Base-by-base conservation (phyloP, 2,113 vertebrate species). In the Eulemur rufifrons region DNA sequence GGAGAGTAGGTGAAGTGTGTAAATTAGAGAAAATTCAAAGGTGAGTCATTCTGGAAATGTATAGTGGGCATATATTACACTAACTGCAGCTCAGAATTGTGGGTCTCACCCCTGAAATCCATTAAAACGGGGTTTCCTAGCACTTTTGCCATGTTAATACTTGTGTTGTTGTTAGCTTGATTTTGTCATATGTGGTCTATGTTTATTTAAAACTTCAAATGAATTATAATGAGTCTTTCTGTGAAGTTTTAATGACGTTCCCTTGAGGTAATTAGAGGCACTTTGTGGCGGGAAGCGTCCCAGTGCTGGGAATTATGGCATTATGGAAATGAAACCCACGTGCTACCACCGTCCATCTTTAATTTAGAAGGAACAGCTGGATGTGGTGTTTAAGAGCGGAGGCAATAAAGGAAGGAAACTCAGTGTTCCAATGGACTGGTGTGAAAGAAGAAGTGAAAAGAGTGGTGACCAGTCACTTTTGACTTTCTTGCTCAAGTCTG, bases 1-100 rank as follows among this genome's bases (percentile, higher is more conserved):
- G 89, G 94, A 96, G 95, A 97, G 97, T 93, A 97, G 95, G 82
- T 93, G 94, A 97, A 98, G 97, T 96, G 92, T 97, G 96, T 97
- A 96, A 98, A 69, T 87, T 96, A 95, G 81, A 97, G 95, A 95
- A 94, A 92, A 98, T 86, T 86, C 97, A 54, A 86, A 97, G 97
- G 97, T 93, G 91, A 96, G 94, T 97, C 91, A 91, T 97, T 98
- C 97, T 97, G 96, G 91, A 96, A 96, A 86, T 78, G 54, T 98
- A 93, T 85, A 71, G 84, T 45, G 5, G 78, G 59, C 66, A 78
- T 97, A 96, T 91, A 95, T 95, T 97, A 95, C 39, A 95, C 47
- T 97, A 86, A 93, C 81, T 96, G 78, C 74, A 77, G 68, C 45
- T 96, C 39, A n/a, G 78, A 93, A 87, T 85, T 93, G 69, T 95